Percentiles rank a stretch among this genome's conserved stretches.
These are phyloP conservation scores for Dione vanillae DNA, from an alignment of 2,888 invertebrate genomes.

Conservation along the genomic window DNA sequence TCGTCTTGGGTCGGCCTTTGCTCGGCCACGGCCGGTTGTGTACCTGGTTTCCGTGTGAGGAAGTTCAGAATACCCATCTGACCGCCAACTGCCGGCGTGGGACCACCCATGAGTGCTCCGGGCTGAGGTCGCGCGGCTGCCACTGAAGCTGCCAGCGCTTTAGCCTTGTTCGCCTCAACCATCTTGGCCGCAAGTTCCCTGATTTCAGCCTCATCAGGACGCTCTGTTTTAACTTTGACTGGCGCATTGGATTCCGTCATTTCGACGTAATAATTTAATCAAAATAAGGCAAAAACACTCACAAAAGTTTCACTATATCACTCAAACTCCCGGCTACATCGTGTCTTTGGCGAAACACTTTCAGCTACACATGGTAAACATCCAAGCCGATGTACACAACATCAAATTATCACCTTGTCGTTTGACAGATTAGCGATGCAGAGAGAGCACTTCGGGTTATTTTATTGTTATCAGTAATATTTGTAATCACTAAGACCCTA, in stretches of 20 bases:
- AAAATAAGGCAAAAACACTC: constrained; percentile 21
- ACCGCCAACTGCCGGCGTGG: constrained; percentile 70
- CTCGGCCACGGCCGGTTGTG: constrained; percentile 59
- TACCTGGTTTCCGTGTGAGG: constrained; percentile 76
- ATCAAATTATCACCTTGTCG: constrained; percentile 63
- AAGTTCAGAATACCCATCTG: constrained; percentile 86
- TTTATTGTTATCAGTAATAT: constrained; percentile 41
- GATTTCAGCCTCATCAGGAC: constrained; percentile 94
- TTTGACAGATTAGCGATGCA: constrained; percentile 66
- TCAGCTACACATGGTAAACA: constrained; percentile 72
- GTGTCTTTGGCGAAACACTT: constrained; percentile 60
- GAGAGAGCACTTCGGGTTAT: constrained; percentile 48
- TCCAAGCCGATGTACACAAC: constrained; percentile 60
- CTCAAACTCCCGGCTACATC: constrained; percentile 65
- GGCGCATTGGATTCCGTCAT: constrained; percentile 64
- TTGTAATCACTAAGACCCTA: constrained; percentile 37
- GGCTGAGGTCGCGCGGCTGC: constrained; percentile 81
- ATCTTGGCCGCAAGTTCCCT: constrained; percentile 93
- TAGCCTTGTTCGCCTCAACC: constrained; percentile 91
- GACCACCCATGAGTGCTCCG: constrained; percentile 66
- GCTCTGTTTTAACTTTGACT: constrained; percentile 88
- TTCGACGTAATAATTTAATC: constrained; percentile 48
- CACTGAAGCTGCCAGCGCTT: constrained; percentile 77
- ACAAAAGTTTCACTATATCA: constrained; percentile 36
- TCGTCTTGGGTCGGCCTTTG: constrained; percentile 66